Evolutionary conservation across 2,797 vertebrate genomes (phyloP).

Genomic region (Paguma larvata): DNA sequence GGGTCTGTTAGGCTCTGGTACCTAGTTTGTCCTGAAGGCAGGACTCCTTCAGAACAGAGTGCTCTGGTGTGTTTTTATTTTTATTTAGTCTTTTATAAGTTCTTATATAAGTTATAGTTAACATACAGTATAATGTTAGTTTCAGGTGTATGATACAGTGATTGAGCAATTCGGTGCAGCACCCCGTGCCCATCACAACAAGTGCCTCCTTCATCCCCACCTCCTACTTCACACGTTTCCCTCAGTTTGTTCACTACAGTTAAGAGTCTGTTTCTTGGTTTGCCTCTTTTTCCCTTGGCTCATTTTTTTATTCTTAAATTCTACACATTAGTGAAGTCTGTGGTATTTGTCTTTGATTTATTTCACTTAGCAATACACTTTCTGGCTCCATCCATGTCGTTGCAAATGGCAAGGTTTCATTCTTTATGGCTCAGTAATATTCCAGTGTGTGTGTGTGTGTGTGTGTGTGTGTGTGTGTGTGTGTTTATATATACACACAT

Average conservation of each 20-base stretch:
- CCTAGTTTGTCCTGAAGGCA: neutral
- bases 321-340: neutral
- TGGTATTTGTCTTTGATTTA: neutral
- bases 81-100: neutral
- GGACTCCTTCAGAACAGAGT: neutral
- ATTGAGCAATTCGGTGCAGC: neutral
- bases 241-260: neutral
- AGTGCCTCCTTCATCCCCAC: neutral
- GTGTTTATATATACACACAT: neutral
- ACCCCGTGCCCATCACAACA: neutral
- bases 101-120: neutral
- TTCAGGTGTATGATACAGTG: neutral
- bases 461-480: too few relatives aligned
- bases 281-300: neutral
- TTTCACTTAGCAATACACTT: neutral
- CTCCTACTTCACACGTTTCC: neutral
- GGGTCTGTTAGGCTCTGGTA: neutral
- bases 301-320: neutral
- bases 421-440: neutral
- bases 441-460: too few relatives aligned
- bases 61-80: neutral
- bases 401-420: neutral
- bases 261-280: neutral
- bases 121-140: neutral
- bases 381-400: neutral